phyloP scores from a whole-genome alignment of 2,113 vertebrate genomes.

The Scalopus aquaticus region DNA sequence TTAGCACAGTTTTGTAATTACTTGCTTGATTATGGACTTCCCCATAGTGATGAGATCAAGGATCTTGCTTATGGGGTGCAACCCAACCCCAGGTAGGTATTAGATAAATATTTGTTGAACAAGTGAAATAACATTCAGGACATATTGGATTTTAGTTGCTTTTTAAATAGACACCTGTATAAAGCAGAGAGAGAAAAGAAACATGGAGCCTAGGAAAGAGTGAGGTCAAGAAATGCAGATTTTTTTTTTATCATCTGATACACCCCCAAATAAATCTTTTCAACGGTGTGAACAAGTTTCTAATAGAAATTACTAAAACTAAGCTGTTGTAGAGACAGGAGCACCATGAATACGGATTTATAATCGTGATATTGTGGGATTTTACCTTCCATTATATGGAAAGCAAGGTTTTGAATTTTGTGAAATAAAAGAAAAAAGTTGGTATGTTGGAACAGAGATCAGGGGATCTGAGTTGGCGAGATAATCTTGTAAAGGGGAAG shows the following conservation, averaged over 20 bases:
- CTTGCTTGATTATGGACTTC: background rate
- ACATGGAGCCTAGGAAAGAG: background rate
- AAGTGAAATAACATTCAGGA: slow-evolving; percentile 29
- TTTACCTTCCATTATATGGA: background rate
- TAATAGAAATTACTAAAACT: slow-evolving; percentile 38
- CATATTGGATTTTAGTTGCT: slow-evolving; percentile 24
- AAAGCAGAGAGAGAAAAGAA: background rate
- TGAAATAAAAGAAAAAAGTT: background rate
- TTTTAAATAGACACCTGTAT: background rate
- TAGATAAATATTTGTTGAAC: background rate
- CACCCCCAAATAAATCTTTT: background rate
- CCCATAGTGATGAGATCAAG: background rate
- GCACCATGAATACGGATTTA: background rate
- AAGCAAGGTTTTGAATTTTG: background rate
- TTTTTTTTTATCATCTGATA: background rate
- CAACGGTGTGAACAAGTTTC: background rate
- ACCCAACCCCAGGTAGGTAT: background rate
- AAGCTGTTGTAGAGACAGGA: background rate
- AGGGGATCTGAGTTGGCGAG: background rate
- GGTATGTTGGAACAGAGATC: background rate
- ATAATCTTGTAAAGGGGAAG: background rate
- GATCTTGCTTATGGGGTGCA: background rate
- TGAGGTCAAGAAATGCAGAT: background rate
- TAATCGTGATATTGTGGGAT: background rate
- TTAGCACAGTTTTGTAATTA: slow-evolving; percentile 6